Evolutionary conservation across 2,797 vertebrate genomes (phyloP).

Genomic region (Arremon brunneinucha): DNA sequence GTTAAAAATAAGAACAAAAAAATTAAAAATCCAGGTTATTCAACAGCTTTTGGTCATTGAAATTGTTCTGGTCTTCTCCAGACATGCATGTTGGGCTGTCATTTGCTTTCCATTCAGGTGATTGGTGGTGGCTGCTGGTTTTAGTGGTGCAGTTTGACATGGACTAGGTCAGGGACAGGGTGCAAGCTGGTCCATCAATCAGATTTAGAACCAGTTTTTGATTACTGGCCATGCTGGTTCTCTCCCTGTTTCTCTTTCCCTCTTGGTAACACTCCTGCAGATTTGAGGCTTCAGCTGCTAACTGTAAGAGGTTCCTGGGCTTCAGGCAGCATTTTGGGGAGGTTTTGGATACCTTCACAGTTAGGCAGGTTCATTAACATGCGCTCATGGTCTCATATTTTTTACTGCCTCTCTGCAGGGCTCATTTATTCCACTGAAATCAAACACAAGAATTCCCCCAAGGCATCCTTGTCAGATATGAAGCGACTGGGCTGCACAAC

Average conservation of each 20-base stretch:
- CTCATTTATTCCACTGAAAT: constrained; percentile 58
- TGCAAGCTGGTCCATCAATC: not conserved
- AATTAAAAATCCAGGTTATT: not conserved
- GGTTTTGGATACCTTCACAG: not conserved
- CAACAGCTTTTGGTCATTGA: not conserved
- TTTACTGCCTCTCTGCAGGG: constrained; percentile 49
- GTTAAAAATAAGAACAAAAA: not conserved
- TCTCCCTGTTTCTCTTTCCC: not conserved
- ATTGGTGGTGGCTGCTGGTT: not conserved
- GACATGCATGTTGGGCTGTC: not conserved
- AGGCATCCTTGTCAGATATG: constrained; percentile 13
- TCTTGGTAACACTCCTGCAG: not conserved
- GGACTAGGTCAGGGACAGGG: not conserved
- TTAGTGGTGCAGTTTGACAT: not conserved
- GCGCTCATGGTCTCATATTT: not conserved
- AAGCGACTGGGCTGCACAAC: not conserved
- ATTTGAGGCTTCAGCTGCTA: not conserved
- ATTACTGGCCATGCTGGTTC: not conserved
- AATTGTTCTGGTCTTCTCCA: not conserved
- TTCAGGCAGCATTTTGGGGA: not conserved
- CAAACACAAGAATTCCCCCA: constrained; percentile 40
- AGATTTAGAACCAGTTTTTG: not conserved
- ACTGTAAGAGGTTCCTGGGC: not conserved
- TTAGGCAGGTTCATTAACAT: constrained; percentile 12
- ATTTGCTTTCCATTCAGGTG: rapidly evolving